Conservation (phyloP, 2,797 vertebrate genomes). For the Rhodeus uyekii region DNA sequence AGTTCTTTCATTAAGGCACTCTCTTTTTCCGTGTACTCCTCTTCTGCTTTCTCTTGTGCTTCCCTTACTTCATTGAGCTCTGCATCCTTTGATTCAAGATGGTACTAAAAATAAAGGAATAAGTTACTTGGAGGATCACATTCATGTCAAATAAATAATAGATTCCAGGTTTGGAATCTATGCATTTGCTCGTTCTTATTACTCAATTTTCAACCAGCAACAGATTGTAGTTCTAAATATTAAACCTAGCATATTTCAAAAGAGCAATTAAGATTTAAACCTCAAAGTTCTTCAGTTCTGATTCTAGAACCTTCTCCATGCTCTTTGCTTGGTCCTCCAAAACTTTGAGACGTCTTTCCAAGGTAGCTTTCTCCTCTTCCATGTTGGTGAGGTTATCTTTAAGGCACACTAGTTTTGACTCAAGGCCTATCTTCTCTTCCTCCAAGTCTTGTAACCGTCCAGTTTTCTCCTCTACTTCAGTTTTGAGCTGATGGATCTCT, state of each 20-base stretch:
- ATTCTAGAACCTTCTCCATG: constrained; percentile 72
- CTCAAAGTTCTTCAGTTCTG: constrained; percentile 77
- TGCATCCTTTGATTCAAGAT: constrained; percentile 73
- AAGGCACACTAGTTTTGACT: constrained; percentile 67
- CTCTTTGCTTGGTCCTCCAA: constrained; percentile 72
- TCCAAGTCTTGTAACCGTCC: constrained; percentile 54
- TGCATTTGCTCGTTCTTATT: neutral
- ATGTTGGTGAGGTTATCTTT: constrained; percentile 67
- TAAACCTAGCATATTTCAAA: neutral
- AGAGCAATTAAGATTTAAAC: constrained; percentile 22
- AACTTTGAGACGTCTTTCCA: constrained; percentile 68
- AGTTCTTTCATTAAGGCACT: constrained; percentile 65
- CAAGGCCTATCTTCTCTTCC: constrained; percentile 72
- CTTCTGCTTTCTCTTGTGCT: constrained; percentile 75
- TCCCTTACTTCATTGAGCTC: constrained; percentile 75
- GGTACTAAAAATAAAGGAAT: constrained; percentile 59
- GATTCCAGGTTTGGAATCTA: neutral
- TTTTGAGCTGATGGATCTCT: constrained; percentile 65
- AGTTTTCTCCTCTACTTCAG: constrained; percentile 68
- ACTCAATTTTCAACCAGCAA: neutral
- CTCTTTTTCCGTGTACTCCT: constrained; percentile 73
- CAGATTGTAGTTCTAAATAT: neutral
- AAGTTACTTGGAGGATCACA: neutral
- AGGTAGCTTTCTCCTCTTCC: constrained; percentile 73
- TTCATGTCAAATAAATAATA: neutral